A percentile compares a stretch with the other conserved stretches of the same genome.
These are phyloP conservation scores for Leptopilina clavipes DNA, from an alignment of 1,140 invertebrate species.

Conservation along the genomic window DNA sequence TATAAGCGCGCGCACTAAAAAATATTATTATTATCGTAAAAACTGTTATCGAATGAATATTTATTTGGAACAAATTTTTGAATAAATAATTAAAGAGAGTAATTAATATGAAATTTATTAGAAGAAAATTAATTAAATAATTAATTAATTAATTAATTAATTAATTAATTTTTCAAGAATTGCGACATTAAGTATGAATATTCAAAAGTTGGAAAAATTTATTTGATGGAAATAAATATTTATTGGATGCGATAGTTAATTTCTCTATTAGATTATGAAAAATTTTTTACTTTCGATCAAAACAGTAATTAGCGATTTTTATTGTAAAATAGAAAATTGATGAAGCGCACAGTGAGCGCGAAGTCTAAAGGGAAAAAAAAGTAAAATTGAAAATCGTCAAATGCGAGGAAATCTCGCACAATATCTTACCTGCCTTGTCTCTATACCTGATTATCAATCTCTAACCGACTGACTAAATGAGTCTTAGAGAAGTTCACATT, in stretches of 20 bases:
- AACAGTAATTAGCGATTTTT: not conserved
- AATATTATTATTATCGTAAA: too few relatives aligned
- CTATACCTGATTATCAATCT: constrained; percentile 41
- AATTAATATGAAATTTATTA: too few relatives aligned
- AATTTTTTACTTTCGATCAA: not conserved
- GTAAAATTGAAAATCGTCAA: not conserved
- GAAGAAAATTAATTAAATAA: too few relatives aligned
- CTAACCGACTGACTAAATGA: constrained; percentile 52
- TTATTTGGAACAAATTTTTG: too few relatives aligned
- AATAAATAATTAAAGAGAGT: too few relatives aligned
- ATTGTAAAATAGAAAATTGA: not conserved
- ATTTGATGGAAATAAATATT: not conserved
- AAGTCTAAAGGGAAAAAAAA: not conserved
- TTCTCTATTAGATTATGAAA: not conserved
- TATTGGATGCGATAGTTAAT: not conserved
- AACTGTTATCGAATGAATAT: too few relatives aligned
- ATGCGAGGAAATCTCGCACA: not conserved
- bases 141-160: too few relatives aligned
- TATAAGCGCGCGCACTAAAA: not conserved
- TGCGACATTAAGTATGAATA: too few relatives aligned
- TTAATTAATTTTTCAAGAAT: too few relatives aligned
- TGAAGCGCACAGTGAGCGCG: not conserved
- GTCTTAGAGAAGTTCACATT: constrained; percentile 28
- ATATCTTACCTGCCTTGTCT: constrained; percentile 16
- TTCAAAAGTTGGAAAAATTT: too few relatives aligned